These are phyloP conservation scores for Ianthella basta DNA, from an alignment of 37 sponge, comb jelly and placozoan species.

Conservation along the genomic window DNA sequence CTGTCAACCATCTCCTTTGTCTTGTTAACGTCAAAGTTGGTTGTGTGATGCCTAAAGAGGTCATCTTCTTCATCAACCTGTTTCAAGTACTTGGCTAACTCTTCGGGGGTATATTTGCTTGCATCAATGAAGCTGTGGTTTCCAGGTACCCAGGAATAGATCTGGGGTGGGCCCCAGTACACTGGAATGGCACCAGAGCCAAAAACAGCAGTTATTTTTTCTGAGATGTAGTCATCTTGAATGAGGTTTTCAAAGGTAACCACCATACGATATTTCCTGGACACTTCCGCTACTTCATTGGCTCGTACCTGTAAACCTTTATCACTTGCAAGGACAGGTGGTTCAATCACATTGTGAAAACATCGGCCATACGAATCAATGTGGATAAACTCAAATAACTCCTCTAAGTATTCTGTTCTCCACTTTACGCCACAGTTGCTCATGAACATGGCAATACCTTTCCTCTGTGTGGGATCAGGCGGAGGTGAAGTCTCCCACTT, in stretches of 20 bases:
- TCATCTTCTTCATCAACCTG: conserved; percentile 13
- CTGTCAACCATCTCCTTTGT: background rate
- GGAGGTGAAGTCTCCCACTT: too few species aligned
- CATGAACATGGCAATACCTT: background rate
- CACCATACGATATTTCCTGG: background rate
- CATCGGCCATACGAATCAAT: conserved; percentile 17
- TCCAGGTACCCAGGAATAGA: conserved; percentile 19
- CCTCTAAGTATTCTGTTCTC: background rate
- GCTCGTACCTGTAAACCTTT: too few species aligned
- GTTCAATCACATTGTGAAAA: conserved; percentile 1
- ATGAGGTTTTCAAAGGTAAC: conserved; percentile 12
- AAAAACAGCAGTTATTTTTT: conserved; percentile 5
- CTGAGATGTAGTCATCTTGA: conserved; percentile 1
- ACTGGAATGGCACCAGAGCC: conserved; percentile 7
- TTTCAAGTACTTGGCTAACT: conserved; percentile 27
- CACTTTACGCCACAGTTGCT: conserved; percentile 7
- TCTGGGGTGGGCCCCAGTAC: conserved; percentile 4
- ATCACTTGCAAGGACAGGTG: too few species aligned
- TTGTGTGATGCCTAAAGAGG: conserved; percentile 14
- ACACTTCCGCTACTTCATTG: background rate
- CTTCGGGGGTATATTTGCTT: background rate
- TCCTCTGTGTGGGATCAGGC: background rate
- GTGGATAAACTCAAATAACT: background rate
- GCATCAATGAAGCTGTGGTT: conserved; percentile 35
- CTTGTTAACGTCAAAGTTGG: conserved; percentile 5